Evolutionary conservation across 2,797 vertebrate species (phyloP).

Genomic region (Erpetoichthys calabaricus): DNA sequence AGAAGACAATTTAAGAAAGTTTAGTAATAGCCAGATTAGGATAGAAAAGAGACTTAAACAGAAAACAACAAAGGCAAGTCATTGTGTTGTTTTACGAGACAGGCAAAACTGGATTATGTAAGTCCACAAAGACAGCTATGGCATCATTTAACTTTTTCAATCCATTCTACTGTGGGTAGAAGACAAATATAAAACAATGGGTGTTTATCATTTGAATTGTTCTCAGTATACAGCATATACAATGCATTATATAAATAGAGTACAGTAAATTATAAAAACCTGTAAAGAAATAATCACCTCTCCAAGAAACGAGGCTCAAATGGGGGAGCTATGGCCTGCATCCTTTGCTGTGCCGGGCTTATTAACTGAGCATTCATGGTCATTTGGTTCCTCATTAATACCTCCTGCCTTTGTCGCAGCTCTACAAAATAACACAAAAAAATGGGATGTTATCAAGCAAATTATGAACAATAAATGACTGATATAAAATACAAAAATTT

Average conservation of each 20-base stretch:
- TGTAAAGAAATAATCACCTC: too few species aligned
- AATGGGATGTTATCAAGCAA: background rate
- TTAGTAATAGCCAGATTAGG: background rate
- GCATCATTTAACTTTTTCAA: too few species aligned
- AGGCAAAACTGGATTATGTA: background rate
- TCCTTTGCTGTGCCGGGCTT: constrained; percentile 62
- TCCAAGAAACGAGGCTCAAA: constrained; percentile 72
- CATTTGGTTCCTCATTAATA: constrained; percentile 83
- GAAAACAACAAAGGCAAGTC: background rate
- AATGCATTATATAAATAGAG: too few species aligned
- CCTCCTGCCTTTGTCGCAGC: constrained; percentile 69
- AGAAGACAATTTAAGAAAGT: too few species aligned
- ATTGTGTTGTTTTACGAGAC: background rate
- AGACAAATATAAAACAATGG: too few species aligned
- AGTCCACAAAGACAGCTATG: too few species aligned
- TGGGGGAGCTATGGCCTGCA: constrained; percentile 60
- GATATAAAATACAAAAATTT: too few species aligned
- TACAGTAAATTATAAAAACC: too few species aligned
- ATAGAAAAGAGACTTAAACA: constrained; percentile 1
- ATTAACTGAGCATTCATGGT: constrained; percentile 71
- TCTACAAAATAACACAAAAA: constrained; percentile 43
- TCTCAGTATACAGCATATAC: too few species aligned
- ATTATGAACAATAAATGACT: too few species aligned
- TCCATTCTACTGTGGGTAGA: too few species aligned
- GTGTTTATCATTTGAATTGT: too few species aligned